phyloP scores from a whole-genome alignment of 1,140 invertebrate species.

The Xylocopa sonorina region DNA sequence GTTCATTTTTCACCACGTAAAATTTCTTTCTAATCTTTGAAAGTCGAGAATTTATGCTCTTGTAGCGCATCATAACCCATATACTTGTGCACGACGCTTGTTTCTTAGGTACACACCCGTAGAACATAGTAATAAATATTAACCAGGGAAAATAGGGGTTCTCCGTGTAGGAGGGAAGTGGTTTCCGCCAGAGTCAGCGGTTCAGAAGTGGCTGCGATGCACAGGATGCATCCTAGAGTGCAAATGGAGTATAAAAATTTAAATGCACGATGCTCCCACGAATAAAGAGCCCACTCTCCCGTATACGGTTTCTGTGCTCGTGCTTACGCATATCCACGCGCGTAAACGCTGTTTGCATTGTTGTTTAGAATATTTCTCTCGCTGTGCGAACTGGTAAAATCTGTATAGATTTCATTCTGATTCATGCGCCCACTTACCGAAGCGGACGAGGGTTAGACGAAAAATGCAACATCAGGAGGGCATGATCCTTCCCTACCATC shows the following conservation, averaged over 20 bases:
- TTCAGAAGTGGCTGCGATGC: neutral
- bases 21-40: too few species aligned
- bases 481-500: neutral
- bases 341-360: neutral
- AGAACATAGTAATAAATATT: too few species aligned
- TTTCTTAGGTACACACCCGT: too few species aligned
- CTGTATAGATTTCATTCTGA: neutral
- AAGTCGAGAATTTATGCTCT: too few species aligned
- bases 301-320: neutral
- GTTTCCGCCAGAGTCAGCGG: neutral
- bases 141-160: too few species aligned
- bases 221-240: too few species aligned
- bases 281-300: neutral
- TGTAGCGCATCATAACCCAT: too few species aligned
- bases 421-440: neutral
- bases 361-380: neutral
- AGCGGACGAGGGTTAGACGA: neutral
- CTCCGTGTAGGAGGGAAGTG: too few species aligned
- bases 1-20: neutral
- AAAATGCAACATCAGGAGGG: conserved; percentile 16
- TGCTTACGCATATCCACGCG: neutral
- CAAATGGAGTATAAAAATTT: neutral
- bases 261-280: neutral
- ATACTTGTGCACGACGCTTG: too few species aligned
- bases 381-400: neutral